These are phyloP conservation scores for Anguilla pacifica DNA, from an alignment of 2,797 vertebrate species.

Conservation along the genomic window DNA sequence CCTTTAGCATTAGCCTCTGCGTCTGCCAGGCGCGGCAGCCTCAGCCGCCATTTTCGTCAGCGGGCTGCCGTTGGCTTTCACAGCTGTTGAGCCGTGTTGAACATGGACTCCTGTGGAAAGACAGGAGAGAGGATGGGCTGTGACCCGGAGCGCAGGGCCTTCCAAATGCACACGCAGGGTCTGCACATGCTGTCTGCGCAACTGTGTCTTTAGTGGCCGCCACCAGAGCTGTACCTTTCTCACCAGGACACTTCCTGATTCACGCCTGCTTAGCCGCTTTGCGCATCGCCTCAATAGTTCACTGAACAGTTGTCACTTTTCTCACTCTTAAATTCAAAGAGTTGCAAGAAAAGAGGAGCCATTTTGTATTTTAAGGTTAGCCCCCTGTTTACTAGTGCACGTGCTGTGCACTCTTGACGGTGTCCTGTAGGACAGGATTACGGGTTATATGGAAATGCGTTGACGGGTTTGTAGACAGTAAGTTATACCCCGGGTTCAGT, in stretches of 20 bases:
- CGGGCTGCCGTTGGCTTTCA: constrained; percentile 4
- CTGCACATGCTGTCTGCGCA: constrained; percentile 20
- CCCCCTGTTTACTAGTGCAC: constrained; percentile 11
- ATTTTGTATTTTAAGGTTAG: constrained; percentile 31
- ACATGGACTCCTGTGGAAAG: constrained; percentile 25
- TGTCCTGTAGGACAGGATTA: constrained; percentile 19
- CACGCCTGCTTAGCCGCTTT: not conserved
- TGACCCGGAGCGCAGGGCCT: constrained; percentile 14
- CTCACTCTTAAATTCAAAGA: constrained; percentile 18
- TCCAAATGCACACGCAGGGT: not conserved
- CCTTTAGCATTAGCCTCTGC: constrained; percentile 11
- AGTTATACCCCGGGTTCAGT: constrained; percentile 43
- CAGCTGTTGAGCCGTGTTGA: constrained; percentile 6
- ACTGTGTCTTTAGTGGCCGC: constrained; percentile 16
- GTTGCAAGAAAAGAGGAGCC: constrained; percentile 26
- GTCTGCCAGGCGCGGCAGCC: constrained; percentile 18
- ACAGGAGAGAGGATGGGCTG: not conserved
- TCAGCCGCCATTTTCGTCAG: constrained; percentile 7
- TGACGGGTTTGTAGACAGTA: constrained; percentile 42
- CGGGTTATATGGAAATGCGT: constrained; percentile 41
- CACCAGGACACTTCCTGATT: not conserved
- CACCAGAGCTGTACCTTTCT: constrained; percentile 11
- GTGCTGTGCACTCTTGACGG: not conserved
- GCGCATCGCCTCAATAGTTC: not conserved
- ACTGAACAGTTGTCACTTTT: not conserved